Percentiles rank a stretch among this genome's conserved stretches.
Evolutionary conservation across 2,113 vertebrate genomes (phyloP).

Genomic region (Spilogale gracilis): DNA sequence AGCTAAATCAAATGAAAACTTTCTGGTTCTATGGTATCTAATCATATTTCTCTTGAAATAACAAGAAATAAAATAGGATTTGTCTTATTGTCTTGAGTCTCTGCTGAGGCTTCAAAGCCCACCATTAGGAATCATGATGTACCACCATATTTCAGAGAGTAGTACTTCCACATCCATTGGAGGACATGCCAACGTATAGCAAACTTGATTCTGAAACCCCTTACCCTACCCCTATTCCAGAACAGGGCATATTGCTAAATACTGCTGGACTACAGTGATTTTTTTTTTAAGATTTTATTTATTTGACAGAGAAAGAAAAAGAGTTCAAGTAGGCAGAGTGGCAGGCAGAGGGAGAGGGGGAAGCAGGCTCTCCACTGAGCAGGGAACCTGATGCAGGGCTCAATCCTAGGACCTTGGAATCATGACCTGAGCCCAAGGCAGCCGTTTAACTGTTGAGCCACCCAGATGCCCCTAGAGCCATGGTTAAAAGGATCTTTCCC

Average conservation of each 20-base stretch:
- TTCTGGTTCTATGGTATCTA: not conserved
- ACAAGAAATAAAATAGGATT: not conserved
- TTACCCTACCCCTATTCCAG: not conserved
- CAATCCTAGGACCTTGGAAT: no score
- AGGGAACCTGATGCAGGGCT: no score
- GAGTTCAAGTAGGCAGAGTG: no score
- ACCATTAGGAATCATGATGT: not conserved
- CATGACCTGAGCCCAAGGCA: no score
- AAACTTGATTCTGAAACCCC: not conserved
- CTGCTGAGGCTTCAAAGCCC: not conserved
- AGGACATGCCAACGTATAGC: not conserved
- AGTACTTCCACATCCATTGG: not conserved
- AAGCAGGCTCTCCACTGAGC: no score
- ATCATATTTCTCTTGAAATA: slow-evolving; percentile 1
- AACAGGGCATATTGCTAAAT: not conserved
- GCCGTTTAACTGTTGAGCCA: no score
- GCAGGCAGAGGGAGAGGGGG: no score
- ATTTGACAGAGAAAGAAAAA: no score
- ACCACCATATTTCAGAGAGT: not conserved
- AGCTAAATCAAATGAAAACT: slow-evolving; percentile 10
- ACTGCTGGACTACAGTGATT: no score
- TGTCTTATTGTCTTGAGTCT: not conserved
- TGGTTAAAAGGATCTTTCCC: not conserved
- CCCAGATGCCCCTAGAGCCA: not conserved
- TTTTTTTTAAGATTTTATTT: no score